Evolutionary conservation across 2,797 vertebrate species (phyloP).

Genomic region (Rallus crepitans): DNA sequence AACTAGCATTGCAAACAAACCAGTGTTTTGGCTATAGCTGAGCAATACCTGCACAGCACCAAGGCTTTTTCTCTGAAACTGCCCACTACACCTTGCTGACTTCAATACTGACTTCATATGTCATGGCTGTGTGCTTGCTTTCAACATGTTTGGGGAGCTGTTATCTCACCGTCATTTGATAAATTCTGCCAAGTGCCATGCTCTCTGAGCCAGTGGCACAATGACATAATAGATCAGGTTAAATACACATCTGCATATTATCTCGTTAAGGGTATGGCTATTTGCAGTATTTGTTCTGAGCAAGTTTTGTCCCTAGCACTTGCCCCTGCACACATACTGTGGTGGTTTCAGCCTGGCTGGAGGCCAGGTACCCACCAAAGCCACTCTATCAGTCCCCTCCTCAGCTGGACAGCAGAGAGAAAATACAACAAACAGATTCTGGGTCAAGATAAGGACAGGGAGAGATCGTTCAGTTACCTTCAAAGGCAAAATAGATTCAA

Average conservation of each 20-base stretch:
- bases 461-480: no score
- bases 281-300: background rate
- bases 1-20: background rate
- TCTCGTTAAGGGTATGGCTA: background rate
- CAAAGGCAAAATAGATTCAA: no score
- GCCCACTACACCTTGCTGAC: accelerated
- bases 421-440: no score
- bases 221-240: background rate
- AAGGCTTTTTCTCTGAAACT: background rate
- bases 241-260: background rate
- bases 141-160: background rate
- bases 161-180: background rate
- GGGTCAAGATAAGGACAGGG: no score
- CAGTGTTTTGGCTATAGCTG: background rate
- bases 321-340: background rate
- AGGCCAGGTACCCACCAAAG: no score
- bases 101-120: background rate
- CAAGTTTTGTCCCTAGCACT: background rate
- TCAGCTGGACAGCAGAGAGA: no score
- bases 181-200: background rate
- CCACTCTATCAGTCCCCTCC: no score
- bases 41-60: background rate
- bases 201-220: background rate
- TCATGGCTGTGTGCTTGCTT: background rate
- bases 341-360: no score